Conservation (phyloP, 2,888 invertebrate genomes). For the Agonopterix arenella region DNA sequence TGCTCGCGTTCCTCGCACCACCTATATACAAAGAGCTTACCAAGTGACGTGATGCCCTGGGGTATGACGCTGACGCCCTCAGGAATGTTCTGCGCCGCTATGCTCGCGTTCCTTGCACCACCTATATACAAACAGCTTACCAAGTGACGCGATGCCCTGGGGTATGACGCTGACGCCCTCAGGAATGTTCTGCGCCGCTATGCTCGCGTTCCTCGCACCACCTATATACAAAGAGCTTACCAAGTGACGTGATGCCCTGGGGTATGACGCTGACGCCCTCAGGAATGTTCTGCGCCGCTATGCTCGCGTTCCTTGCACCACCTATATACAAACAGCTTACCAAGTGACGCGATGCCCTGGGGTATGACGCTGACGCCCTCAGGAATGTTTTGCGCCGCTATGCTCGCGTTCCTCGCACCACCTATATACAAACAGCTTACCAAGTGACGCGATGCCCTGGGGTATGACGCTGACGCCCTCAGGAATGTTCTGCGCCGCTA, state of each 20-base stretch:
- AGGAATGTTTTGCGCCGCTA: constrained; percentile 46
- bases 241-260: constrained; percentile 57
- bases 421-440: no score
- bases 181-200: constrained; percentile 46
- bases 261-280: constrained; percentile 47
- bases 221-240: no score
- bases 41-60: constrained; percentile 53
- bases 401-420: constrained; percentile 60
- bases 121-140: no score
- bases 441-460: constrained; percentile 53
- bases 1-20: constrained; percentile 60
- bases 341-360: constrained; percentile 57
- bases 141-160: constrained; percentile 53
- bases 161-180: constrained; percentile 47
- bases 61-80: constrained; percentile 47
- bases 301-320: constrained; percentile 60
- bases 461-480: constrained; percentile 47
- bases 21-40: no score
- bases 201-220: constrained; percentile 60
- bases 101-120: constrained; percentile 60
- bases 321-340: no score
- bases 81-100: constrained; percentile 46
- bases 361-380: constrained; percentile 47
- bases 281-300: constrained; percentile 46
- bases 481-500: constrained; percentile 46